A percentile compares a stretch with the other conserved stretches of the same genome.
Conservation (phyloP, 2,888 invertebrate genomes). For the Stegophylla sp. region DNA sequence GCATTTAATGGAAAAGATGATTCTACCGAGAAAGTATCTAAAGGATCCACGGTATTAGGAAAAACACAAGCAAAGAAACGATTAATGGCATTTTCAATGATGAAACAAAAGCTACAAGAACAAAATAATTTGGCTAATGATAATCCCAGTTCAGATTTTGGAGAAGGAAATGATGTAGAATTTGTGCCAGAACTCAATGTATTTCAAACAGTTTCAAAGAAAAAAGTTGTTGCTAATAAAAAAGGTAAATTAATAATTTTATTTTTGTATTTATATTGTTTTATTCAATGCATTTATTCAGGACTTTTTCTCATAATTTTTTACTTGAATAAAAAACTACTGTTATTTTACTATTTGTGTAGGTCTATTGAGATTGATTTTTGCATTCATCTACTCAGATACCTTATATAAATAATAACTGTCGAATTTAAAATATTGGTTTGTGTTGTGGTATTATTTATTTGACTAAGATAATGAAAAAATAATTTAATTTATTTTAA, state of each 20-base stretch:
- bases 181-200: constrained; percentile 50
- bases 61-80: constrained; percentile 61
- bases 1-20: constrained; percentile 42
- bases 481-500: constrained; percentile 23
- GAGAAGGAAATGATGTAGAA: constrained; percentile 48
- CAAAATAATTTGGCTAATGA: constrained; percentile 36
- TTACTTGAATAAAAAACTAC: not conserved
- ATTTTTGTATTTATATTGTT: not conserved
- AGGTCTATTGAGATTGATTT: constrained; percentile 22
- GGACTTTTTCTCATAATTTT: not conserved
- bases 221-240: constrained; percentile 52
- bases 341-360: constrained; percentile 40
- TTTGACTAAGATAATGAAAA: not conserved
- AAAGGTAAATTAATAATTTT: constrained; percentile 22
- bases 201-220: constrained; percentile 48
- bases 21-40: constrained; percentile 25
- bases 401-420: constrained; percentile 29
- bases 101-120: constrained; percentile 60
- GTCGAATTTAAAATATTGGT: constrained; percentile 10
- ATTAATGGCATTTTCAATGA: constrained; percentile 61
- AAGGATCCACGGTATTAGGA: constrained; percentile 59
- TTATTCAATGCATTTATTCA: not conserved
- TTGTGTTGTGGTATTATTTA: constrained; percentile 12
- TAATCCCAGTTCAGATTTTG: constrained; percentile 33
- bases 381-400: constrained; percentile 30